These are phyloP conservation scores for Phytoseiulus persimilis DNA, from an alignment of 2,888 invertebrate species.

Conservation along the genomic window DNA sequence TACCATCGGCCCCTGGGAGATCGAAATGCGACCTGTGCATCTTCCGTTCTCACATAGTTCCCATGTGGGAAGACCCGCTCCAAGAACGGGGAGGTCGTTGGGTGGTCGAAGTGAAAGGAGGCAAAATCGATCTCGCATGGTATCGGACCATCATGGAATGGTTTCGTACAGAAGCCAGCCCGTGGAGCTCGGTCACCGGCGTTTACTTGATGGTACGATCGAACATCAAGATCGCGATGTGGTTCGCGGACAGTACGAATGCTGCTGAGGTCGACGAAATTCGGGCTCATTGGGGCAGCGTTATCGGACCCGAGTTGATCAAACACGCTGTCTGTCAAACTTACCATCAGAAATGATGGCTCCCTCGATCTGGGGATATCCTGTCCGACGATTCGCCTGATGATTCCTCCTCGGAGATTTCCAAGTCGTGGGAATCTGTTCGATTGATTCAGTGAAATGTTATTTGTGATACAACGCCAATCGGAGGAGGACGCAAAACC, in stretches of 20 bases:
- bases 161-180: neutral
- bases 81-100: slow-evolving; percentile 8
- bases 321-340: neutral
- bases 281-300: neutral
- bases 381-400: too few species aligned
- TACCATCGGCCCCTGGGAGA: neutral
- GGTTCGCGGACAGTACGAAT: neutral
- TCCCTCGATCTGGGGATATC: too few species aligned
- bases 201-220: neutral
- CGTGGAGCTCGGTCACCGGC: neutral
- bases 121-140: neutral
- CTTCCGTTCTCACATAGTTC: slow-evolving; percentile 10
- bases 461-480: too few species aligned
- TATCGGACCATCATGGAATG: neutral
- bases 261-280: neutral
- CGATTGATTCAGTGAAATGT: too few species aligned
- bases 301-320: neutral
- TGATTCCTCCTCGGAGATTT: too few species aligned
- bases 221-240: neutral
- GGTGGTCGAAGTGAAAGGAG: neutral
- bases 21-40: neutral
- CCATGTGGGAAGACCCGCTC: slow-evolving; percentile 9
- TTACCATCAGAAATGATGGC: neutral
- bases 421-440: too few species aligned
- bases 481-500: too few species aligned